phyloP scores from a whole-genome alignment of 2,888 invertebrate genomes.

The Clusia tigrina region DNA sequence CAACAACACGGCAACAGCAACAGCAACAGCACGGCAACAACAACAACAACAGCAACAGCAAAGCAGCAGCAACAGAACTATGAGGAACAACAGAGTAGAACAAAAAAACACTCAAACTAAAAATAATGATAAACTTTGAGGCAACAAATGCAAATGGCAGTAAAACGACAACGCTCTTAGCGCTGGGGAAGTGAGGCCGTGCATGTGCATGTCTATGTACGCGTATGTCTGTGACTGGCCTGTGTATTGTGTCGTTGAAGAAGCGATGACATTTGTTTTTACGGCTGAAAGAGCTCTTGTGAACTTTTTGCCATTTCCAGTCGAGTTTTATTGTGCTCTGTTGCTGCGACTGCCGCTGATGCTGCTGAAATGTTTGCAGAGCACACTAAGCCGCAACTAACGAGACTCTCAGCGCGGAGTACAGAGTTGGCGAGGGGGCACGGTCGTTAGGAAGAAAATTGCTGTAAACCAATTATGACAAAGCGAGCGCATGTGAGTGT shows the following conservation, averaged over 20 bases:
- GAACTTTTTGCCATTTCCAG: neutral
- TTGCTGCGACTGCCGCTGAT: neutral
- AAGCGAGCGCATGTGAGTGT: neutral
- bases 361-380: neutral
- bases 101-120: too few species aligned
- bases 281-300: neutral
- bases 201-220: neutral
- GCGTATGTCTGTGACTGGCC: neutral
- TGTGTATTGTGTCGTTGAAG: neutral
- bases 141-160: neutral
- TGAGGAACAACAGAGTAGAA: too few species aligned
- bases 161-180: neutral
- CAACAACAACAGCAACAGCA: too few species aligned
- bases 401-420: slow-evolving; percentile 51
- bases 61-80: too few species aligned
- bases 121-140: slow-evolving; percentile 5
- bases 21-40: too few species aligned
- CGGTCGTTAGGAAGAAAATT: neutral
- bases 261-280: neutral
- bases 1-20: too few species aligned
- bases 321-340: neutral
- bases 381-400: slow-evolving; percentile 49
- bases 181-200: neutral
- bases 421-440: neutral
- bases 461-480: slow-evolving; percentile 3